phyloP scores from a whole-genome alignment of 2,113 vertebrate species.

The Ceyx melanurus region DNA sequence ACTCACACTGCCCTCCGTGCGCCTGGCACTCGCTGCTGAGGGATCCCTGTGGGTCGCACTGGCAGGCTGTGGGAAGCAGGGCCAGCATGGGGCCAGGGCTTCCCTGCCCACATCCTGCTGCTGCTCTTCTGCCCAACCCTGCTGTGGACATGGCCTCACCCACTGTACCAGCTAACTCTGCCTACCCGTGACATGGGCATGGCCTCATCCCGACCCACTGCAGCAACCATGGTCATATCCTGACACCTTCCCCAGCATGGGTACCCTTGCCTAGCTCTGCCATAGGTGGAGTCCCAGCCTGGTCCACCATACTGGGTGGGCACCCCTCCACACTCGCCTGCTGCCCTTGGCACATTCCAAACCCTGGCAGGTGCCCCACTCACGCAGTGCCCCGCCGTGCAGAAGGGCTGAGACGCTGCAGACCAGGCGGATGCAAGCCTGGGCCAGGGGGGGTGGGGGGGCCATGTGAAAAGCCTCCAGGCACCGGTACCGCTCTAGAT shows the following conservation, averaged over 20 bases:
- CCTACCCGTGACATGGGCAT: neutral
- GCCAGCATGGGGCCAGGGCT: neutral
- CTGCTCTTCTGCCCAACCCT: neutral
- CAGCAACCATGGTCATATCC: neutral
- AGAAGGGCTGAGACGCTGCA: constrained; percentile 86
- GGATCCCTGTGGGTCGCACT: constrained; percentile 86
- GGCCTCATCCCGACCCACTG: neutral
- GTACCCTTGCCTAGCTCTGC: neutral
- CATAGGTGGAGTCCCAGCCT: too few species aligned
- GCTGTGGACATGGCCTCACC: neutral
- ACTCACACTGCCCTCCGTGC: constrained; percentile 85
- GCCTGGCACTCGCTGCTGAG: constrained; percentile 80
- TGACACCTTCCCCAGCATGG: too few species aligned
- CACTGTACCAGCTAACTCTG: neutral
- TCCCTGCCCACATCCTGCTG: neutral
- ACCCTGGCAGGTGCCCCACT: constrained; percentile 40
- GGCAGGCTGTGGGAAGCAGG: constrained; percentile 74
- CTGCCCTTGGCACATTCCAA: neutral
- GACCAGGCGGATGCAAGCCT: constrained; percentile 80
- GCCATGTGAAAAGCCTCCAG: constrained; percentile 82
- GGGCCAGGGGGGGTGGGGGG: constrained; percentile 73
- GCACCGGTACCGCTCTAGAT: constrained; percentile 83
- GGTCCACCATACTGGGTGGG: too few species aligned
- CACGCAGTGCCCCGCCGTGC: constrained; percentile 80
- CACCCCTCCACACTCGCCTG: neutral